Percentiles rank a stretch among this genome's conserved stretches.
phyloP scores from a whole-genome alignment of 2,113 vertebrate genomes.

The Isichthys henryi region DNA sequence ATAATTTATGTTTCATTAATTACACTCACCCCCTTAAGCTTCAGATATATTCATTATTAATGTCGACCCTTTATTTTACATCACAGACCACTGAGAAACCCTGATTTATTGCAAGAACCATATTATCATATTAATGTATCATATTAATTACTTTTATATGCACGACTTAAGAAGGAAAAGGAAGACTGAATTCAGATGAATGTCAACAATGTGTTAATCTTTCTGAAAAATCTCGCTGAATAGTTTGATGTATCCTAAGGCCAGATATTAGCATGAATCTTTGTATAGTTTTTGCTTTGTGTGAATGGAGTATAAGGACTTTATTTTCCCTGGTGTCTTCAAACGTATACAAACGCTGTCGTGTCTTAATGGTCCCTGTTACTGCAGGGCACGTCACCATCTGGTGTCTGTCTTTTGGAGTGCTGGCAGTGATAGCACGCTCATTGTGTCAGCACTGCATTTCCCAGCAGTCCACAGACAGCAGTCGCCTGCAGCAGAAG shows the following conservation, averaged over 20 bases:
- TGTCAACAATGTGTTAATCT: neutral
- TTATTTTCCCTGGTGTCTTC: neutral
- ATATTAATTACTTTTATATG: neutral
- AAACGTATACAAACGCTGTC: neutral
- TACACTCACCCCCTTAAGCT: neutral
- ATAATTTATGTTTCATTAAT: conserved; percentile 1
- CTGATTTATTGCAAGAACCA: neutral
- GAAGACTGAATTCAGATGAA: neutral
- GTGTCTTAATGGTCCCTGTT: neutral
- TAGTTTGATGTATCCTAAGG: neutral
- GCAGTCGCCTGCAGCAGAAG: neutral
- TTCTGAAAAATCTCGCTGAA: neutral
- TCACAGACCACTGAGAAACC: conserved; percentile 2
- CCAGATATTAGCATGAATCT: neutral
- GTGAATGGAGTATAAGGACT: neutral
- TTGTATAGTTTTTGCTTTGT: neutral
- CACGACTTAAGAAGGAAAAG: neutral
- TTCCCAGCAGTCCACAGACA: neutral
- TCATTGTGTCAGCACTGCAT: neutral
- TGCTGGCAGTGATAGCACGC: neutral
- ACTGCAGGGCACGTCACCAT: neutral
- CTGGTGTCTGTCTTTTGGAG: neutral
- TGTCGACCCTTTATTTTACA: neutral
- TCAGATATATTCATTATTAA: conserved; percentile 9
- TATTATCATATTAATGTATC: conserved; percentile 6